A percentile compares a stretch with the other conserved stretches of the same genome.
Evolutionary conservation across 2,797 vertebrate genomes (phyloP).

Genomic region (Pogonophryne albipinna): DNA sequence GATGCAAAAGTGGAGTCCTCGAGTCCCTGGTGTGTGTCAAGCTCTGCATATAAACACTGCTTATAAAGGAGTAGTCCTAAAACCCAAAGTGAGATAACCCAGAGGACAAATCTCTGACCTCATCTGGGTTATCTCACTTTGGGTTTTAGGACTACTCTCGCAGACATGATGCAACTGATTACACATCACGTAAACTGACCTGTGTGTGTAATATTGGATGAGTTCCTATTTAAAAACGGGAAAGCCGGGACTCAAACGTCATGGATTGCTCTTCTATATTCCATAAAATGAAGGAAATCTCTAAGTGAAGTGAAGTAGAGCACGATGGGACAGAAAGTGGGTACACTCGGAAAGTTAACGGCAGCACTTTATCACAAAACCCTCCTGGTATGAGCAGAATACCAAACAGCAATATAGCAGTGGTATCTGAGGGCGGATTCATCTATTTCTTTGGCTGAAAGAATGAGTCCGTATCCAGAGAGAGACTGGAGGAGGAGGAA

Average conservation of each 20-base stretch:
- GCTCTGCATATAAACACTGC: neutral
- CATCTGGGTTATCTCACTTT: neutral
- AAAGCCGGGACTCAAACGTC: neutral
- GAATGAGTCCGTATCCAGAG: constrained; percentile 33
- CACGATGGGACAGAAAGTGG: neutral
- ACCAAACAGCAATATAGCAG: constrained; percentile 13
- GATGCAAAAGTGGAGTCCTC: no score
- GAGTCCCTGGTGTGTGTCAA: no score
- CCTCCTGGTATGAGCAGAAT: neutral
- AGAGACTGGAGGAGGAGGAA: constrained; percentile 2
- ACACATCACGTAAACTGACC: neutral
- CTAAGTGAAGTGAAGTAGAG: neutral
- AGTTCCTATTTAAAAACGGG: neutral
- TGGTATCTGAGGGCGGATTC: neutral
- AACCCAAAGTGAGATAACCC: neutral
- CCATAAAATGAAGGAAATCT: constrained; percentile 2
- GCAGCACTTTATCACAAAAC: constrained; percentile 2
- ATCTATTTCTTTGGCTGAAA: constrained; percentile 19
- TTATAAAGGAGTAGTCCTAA: neutral
- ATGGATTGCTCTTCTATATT: neutral
- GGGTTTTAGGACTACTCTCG: neutral
- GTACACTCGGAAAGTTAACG: constrained; percentile 5
- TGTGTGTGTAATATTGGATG: neutral
- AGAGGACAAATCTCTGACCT: neutral
- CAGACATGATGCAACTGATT: neutral